phyloP scores from a whole-genome alignment of 2,113 vertebrate genomes.

The Macaca mulatta region DNA sequence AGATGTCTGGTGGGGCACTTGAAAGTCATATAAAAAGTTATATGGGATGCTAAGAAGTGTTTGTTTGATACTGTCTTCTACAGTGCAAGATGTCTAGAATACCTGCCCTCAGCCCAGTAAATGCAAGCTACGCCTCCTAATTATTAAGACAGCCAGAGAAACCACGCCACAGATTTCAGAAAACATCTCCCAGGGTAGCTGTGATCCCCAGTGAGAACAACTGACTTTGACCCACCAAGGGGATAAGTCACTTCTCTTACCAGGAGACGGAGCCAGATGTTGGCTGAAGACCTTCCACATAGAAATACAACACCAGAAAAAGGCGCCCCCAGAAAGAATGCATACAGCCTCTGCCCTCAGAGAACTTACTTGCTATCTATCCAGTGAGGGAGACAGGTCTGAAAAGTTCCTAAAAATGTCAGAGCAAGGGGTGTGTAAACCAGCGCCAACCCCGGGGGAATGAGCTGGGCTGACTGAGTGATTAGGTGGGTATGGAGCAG shows the following conservation, averaged over 20 bases:
- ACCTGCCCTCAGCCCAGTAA: not conserved
- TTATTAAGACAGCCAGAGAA: not conserved
- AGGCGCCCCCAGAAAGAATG: not conserved
- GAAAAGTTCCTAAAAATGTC: not conserved
- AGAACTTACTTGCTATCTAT: not conserved
- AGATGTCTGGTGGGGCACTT: not conserved
- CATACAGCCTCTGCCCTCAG: not conserved
- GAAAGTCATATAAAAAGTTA: not conserved
- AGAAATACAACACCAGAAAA: not conserved
- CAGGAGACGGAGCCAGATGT: not conserved
- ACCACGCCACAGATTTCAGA: not conserved
- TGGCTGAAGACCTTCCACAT: not conserved
- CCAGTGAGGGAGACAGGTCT: not conserved
- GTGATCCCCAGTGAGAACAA: not conserved
- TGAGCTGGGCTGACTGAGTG: not conserved
- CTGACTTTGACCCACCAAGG: not conserved
- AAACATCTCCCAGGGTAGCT: not conserved
- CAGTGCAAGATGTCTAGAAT: not conserved
- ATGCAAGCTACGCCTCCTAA: not conserved
- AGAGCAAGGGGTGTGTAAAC: not conserved
- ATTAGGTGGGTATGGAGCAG: not conserved
- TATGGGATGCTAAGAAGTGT: not conserved
- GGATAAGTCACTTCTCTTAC: not conserved
- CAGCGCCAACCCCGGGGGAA: not conserved
- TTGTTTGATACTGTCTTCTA: not conserved